Evolutionary conservation across 2,888 invertebrate species (phyloP), one percentile per base, ranked within the genome.

Genomic region (Polymixis lichenea): DNA sequence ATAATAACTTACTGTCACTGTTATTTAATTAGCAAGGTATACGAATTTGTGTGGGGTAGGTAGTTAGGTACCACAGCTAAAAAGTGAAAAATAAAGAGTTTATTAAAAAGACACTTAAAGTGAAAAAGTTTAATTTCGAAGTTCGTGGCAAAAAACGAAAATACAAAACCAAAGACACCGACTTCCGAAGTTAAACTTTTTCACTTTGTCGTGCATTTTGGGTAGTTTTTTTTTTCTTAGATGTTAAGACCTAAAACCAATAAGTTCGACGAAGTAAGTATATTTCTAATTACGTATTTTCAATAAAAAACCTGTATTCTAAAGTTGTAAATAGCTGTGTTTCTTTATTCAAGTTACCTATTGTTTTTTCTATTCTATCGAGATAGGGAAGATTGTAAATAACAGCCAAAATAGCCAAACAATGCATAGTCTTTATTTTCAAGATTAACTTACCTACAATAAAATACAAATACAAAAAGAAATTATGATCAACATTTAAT

Each of bases 401-500:
- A 53, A 85, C 55, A 64, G 62, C 1, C 49, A 64, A 67, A 38
- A 19, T 71, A 49, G 55, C 22, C 51, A 38, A 77, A 77, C 38
- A 77, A 71, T 61, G 76, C 68, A 65, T 80, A 67, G 38, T 81
- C 53, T 79, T 86, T 84, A 79, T 70, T 77, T 49, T 64, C 28
- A 84, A 86, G 78, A 73, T 82, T 74, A 84, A 79, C 67, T 84
- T 82, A 79, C 67, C 82, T 82, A 78, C 38, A 75, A 76, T 79
- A 78, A 75, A 83, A 77, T 55, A 73, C 69, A 75, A 32, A 60
- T 43, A 75, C 64, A 72, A 75, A 75, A 67, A 53, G n/a, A 28
- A 82, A 71, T 78, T 61, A 77, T 77, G 46, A 51, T 69, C 7
- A 61, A 83, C 65, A 87, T 83, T 84, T 90, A 95, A 82, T 96